These are phyloP conservation scores for Lasioglossum calceatum DNA, from an alignment of 2,888 invertebrate species.

Conservation along the genomic window DNA sequence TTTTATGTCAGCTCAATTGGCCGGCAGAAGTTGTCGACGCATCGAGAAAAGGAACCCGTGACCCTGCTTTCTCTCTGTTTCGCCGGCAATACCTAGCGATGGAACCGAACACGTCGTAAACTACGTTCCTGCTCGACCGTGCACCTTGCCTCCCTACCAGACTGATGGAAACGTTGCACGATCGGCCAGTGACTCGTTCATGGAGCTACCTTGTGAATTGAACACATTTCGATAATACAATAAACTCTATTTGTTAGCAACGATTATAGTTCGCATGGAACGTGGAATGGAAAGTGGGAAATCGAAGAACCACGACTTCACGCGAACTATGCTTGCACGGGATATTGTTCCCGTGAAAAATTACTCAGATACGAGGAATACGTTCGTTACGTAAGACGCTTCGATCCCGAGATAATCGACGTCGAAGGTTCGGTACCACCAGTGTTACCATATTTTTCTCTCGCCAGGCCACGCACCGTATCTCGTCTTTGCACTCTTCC, in stretches of 20 bases:
- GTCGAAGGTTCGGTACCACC: neutral
- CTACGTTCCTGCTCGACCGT: neutral
- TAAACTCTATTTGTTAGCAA: too few relatives aligned
- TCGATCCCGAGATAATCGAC: neutral
- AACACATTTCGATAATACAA: too few relatives aligned
- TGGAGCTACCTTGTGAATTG: neutral
- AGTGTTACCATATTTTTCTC: too few relatives aligned
- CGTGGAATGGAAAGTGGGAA: too few relatives aligned
- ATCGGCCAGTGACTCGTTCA: neutral
- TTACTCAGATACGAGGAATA: neutral
- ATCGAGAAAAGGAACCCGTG: constrained; percentile 24
- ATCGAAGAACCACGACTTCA: too few relatives aligned
- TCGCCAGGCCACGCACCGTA: too few relatives aligned
- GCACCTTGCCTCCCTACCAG: neutral
- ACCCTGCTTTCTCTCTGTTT: constrained; percentile 29
- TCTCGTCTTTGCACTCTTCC: too few relatives aligned
- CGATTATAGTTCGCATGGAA: too few relatives aligned
- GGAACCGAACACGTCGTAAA: neutral
- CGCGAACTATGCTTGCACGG: too few relatives aligned
- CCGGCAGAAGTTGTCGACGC: constrained; percentile 55
- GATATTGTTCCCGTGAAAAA: neutral
- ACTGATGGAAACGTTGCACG: neutral
- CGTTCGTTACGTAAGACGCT: neutral
- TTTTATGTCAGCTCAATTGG: constrained; percentile 60
- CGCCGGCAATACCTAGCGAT: constrained; percentile 20